Conservation (phyloP, 2,113 vertebrate genomes). For the Barnardius zonarius region DNA sequence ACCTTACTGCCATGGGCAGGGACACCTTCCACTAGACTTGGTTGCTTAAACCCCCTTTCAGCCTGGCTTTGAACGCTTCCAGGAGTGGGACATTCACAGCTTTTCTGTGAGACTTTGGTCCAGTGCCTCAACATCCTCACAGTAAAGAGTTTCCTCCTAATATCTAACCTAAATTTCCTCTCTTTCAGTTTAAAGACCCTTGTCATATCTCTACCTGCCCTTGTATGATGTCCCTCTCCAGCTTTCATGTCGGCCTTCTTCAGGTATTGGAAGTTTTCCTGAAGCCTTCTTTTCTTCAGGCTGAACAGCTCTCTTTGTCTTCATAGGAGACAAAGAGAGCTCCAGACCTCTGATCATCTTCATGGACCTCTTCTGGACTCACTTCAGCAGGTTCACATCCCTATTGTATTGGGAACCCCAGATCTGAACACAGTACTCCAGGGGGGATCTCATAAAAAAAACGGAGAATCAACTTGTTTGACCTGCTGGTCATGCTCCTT, state of each 20-base stretch:
- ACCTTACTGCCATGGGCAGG: background rate
- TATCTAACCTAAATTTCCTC: no score
- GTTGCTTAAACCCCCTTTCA: background rate
- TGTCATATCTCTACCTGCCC: background rate
- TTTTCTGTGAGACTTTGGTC: background rate
- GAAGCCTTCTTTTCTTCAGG: background rate
- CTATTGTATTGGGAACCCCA: background rate
- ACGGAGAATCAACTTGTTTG: background rate
- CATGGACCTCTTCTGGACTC: background rate
- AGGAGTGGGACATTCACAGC: background rate
- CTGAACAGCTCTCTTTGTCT: background rate
- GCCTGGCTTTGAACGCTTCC: background rate
- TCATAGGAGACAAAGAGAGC: background rate
- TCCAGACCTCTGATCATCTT: background rate
- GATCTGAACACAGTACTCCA: background rate
- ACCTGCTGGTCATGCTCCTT: rapidly evolving
- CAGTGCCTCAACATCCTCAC: background rate
- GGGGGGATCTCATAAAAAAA: background rate
- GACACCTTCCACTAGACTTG: background rate
- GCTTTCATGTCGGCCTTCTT: background rate
- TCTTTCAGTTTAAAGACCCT: background rate
- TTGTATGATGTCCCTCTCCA: background rate
- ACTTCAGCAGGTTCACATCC: rapidly evolving
- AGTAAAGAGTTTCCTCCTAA: background rate
- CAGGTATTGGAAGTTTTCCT: no score